Base-by-base conservation (phyloP, 2,797 vertebrate species). In the Spea hammondii region DNA sequence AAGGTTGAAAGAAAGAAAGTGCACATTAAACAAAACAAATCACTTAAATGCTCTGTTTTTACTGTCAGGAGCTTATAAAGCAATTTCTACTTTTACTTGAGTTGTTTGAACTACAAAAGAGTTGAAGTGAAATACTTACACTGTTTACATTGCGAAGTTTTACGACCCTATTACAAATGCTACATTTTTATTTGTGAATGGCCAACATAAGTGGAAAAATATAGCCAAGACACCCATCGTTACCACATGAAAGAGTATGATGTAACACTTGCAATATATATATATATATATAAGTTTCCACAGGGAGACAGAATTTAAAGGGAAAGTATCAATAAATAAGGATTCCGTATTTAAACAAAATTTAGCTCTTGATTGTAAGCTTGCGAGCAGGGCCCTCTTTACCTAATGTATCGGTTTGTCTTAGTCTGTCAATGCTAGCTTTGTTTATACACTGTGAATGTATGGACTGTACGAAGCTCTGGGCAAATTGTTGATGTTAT, bases 1-100 rank as follows among this genome's bases (percentile, higher is more conserved):
- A 85, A 89, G 76, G 79, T 82, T 57, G 84, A 87, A 88, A 89
- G 86, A 86, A 86, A 86, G 88, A 86, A 87, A 89, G 84, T 76
- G 77, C 84, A 82, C 85, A 83, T 87, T 83, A 84, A 84, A 80
- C 74, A 83, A 84, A 74, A 85, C 88, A 87, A 86, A 84, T 83
- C 60, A 67, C 79, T 67, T 87, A 87, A 88, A 77, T 67, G 47
- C 32, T 32, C 32, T 32, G 32, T 32, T 76, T 83, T 44, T 85
- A 79, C 82, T 76, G 81, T 68, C 50, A 32, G 53, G 72, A 66
- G 72, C 65, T 66, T 4, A 8, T 70, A 78, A 81, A 76, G 53
- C 84, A 2, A 5, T 74, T 55, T 0, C 84, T 79, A 72, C 74
- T 0, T 32, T 83, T 85, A 83, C 82, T 87, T 13, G 1, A 71